Conservation (phyloP, 2,113 vertebrate species). For the Drymodes brunneopygia region DNA sequence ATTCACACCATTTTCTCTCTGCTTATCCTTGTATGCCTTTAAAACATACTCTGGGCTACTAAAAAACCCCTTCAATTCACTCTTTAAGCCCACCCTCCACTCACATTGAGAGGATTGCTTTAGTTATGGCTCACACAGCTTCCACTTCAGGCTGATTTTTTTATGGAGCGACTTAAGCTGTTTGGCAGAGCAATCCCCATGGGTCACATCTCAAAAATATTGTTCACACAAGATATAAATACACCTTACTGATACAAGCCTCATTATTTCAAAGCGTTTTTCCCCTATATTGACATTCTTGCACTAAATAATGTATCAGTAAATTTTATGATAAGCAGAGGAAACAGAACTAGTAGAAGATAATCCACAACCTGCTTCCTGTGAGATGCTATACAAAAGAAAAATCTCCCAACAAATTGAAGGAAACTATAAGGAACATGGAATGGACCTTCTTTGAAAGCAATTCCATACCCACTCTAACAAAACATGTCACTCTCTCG, state of each 20-base stretch:
- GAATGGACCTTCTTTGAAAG: not conserved
- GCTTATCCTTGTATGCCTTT: not conserved
- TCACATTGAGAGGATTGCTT: not conserved
- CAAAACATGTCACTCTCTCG: not conserved
- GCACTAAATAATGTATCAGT: not conserved
- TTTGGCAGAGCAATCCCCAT: not conserved
- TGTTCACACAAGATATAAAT: not conserved
- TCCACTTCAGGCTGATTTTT: not conserved
- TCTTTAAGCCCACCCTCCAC: not conserved
- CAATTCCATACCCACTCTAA: not conserved
- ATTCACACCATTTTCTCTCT: not conserved
- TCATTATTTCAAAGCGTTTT: not conserved
- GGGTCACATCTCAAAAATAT: not conserved
- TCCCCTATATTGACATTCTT: not conserved
- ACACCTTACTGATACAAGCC: not conserved
- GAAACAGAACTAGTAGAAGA: not conserved
- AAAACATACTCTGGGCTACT: not conserved
- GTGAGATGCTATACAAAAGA: not conserved
- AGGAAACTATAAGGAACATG: not conserved
- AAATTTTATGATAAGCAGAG: not conserved
- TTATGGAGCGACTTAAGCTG: not conserved
- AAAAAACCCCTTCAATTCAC: not conserved
- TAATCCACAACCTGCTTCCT: not conserved
- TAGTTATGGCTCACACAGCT: not conserved
- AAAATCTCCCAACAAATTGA: not conserved